Evolutionary conservation across 2,113 vertebrate genomes (phyloP).

Genomic region (Ophthalmolycus amberensis): DNA sequence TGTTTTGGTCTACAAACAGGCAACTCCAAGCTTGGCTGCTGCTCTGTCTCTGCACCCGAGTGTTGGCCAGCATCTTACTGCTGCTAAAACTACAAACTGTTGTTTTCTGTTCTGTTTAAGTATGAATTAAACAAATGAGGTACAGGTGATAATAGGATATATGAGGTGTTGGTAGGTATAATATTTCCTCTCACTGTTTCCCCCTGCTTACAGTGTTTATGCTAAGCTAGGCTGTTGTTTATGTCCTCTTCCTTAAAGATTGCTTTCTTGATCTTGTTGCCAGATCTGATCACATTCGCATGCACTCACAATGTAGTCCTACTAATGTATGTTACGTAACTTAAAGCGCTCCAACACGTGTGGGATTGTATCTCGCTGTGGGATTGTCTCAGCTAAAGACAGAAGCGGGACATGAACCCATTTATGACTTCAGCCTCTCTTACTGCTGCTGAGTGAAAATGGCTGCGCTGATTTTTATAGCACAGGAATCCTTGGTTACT

Average conservation of each 20-base stretch:
- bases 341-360: neutral
- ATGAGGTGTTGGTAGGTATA: neutral
- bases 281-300: neutral
- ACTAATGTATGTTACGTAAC: conserved; percentile 29
- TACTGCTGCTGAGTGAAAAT: conserved; percentile 30
- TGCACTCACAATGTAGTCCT: neutral
- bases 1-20: too few relatives aligned
- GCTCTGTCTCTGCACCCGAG: too few relatives aligned
- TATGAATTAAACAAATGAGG: neutral
- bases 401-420: neutral
- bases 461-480: conserved; percentile 39
- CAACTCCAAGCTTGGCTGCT: neutral
- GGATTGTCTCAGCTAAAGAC: neutral
- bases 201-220: neutral
- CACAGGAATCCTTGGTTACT: conserved; percentile 70
- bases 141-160: neutral
- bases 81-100: neutral
- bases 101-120: neutral
- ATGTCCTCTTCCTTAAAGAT: neutral
- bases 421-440: neutral
- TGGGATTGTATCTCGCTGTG: conserved; percentile 6
- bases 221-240: neutral
- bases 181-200: neutral
- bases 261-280: neutral
- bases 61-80: too few relatives aligned